Evolutionary conservation across 2,113 vertebrate genomes (phyloP).

Genomic region (Sinocyclocheilus anophthalmus): DNA sequence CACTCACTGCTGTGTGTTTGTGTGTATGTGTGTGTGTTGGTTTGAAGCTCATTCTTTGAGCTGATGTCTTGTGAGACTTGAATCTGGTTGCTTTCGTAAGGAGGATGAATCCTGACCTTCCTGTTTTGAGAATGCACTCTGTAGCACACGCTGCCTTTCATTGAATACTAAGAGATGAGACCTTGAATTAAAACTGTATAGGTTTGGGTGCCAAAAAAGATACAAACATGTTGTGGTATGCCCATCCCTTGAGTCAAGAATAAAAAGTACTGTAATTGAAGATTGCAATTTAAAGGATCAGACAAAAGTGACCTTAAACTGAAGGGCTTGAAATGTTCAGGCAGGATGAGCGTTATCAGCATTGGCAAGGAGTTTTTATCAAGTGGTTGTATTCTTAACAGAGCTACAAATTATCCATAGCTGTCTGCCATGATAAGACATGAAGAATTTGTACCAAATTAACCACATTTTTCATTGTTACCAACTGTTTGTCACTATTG

Average conservation of each 20-base stretch:
- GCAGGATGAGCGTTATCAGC: not conserved
- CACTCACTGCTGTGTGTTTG: slow-evolving; percentile 10
- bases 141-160: slow-evolving; percentile 32
- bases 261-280: slow-evolving; percentile 34
- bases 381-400: not conserved
- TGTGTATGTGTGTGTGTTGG: slow-evolving; percentile 19
- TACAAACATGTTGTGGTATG: slow-evolving; percentile 34
- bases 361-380: not conserved
- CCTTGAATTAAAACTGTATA: slow-evolving; percentile 14
- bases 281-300: slow-evolving; percentile 41
- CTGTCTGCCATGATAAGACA: not conserved
- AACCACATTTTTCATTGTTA: not conserved
- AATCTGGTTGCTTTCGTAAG: slow-evolving; percentile 46
- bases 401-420: not conserved
- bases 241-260: slow-evolving; percentile 27
- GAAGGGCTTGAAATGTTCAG: not conserved
- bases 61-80: slow-evolving; percentile 13
- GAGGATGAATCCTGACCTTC: not conserved
- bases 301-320: not conserved
- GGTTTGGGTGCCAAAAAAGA: slow-evolving; percentile 23
- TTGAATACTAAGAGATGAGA: not conserved
- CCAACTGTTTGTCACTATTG: not conserved
- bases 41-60: slow-evolving; percentile 15
- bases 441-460: not conserved
- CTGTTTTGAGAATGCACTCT: slow-evolving; percentile 4